Evolutionary conservation across 2,797 vertebrate genomes (phyloP).

Genomic region (Phoxinus dragarum): DNA sequence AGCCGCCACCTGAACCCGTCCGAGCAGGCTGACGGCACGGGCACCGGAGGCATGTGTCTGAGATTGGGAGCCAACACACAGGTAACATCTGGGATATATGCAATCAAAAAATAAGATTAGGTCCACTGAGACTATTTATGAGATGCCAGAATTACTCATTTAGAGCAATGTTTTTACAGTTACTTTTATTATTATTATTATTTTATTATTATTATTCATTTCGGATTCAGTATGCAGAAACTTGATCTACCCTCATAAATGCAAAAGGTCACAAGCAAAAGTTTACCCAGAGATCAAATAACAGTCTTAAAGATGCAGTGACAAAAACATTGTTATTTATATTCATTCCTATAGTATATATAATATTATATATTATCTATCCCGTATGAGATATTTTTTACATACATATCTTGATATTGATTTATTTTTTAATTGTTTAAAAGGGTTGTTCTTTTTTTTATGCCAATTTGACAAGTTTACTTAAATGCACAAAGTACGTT

Average conservation of each 20-base stretch:
- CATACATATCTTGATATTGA: too few relatives aligned
- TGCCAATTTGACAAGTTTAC: too few relatives aligned
- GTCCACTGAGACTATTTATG: not conserved
- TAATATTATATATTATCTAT: too few relatives aligned
- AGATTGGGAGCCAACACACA: slow-evolving; percentile 83
- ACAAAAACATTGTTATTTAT: too few relatives aligned
- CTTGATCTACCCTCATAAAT: not conserved
- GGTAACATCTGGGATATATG: slow-evolving; percentile 34
- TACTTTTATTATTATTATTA: too few relatives aligned
- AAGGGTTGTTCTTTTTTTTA: too few relatives aligned
- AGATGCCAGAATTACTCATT: not conserved
- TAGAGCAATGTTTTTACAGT: not conserved
- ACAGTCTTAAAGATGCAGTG: not conserved
- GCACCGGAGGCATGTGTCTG: slow-evolving; percentile 79
- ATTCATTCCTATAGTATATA: too few relatives aligned
- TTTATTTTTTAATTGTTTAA: too few relatives aligned
- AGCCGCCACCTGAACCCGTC: slow-evolving; percentile 86
- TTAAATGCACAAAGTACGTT: too few relatives aligned
- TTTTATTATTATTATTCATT: too few relatives aligned
- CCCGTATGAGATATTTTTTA: too few relatives aligned
- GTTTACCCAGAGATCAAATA: not conserved
- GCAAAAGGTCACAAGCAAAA: slow-evolving; percentile 15
- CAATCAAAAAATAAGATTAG: not conserved
- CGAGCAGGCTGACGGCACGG: slow-evolving; percentile 77
- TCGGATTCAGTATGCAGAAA: not conserved